Evolutionary conservation across 2,888 invertebrate genomes (phyloP).

Genomic region (Meliscaeva auricollis): DNA sequence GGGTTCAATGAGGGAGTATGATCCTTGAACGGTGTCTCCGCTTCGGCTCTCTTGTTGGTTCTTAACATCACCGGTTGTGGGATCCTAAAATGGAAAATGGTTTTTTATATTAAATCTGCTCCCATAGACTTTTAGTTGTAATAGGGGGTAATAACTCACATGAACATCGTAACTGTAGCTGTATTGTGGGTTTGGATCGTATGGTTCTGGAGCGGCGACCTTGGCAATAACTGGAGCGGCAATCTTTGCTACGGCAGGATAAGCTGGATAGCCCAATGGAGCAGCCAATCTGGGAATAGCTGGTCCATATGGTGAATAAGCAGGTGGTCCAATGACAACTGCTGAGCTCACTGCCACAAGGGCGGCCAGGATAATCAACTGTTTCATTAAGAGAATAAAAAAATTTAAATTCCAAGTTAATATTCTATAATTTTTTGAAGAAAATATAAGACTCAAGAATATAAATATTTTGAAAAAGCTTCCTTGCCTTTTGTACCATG

Average conservation of each 20-base stretch:
- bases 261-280: constrained; percentile 76
- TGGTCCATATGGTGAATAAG: constrained; percentile 73
- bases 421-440: constrained; percentile 6
- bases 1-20: constrained; percentile 85
- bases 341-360: constrained; percentile 80
- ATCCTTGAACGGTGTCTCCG: constrained; percentile 86
- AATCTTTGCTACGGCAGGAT: constrained; percentile 79
- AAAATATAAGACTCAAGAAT: background rate
- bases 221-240: constrained; percentile 79
- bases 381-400: constrained; percentile 16
- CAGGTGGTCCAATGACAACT: constrained; percentile 81
- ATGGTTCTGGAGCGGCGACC: constrained; percentile 81
- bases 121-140: background rate
- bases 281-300: constrained; percentile 67
- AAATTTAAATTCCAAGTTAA: constrained; percentile 14
- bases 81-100: constrained; percentile 80
- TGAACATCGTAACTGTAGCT: constrained; percentile 86
- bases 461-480: constrained; percentile 13
- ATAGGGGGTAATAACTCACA: too few species aligned
- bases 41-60: constrained; percentile 85
- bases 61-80: constrained; percentile 86
- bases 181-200: constrained; percentile 86
- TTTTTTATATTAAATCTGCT: background rate
- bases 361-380: constrained; percentile 81
- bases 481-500: constrained; percentile 82